Evolutionary conservation across 2,797 vertebrate genomes (phyloP).

Genomic region (Xiphorhynchus erythropygius): DNA sequence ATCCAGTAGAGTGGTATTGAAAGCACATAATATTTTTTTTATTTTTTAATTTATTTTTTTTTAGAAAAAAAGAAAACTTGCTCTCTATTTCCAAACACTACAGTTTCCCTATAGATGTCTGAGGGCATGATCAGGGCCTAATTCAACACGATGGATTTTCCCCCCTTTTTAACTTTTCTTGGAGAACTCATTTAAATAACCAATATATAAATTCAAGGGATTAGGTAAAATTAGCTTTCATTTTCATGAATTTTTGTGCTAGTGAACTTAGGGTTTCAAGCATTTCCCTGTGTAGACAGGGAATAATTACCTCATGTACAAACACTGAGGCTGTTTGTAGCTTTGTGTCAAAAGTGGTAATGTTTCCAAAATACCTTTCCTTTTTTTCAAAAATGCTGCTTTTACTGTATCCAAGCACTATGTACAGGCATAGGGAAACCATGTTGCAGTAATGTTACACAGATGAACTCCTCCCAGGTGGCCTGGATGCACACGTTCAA

Average conservation of each 20-base stretch:
- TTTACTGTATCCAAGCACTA: not conserved
- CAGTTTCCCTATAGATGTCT: not conserved
- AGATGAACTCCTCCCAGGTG: not conserved
- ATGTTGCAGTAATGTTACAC: not conserved
- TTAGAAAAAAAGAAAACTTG: not conserved
- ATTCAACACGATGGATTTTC: not conserved
- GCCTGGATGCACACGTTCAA: not conserved
- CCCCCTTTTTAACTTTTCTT: not conserved
- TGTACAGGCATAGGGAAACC: not conserved
- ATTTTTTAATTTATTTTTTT: not conserved
- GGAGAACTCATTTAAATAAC: not conserved
- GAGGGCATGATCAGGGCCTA: not conserved
- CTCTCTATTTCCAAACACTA: not conserved
- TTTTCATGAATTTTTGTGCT: not conserved
- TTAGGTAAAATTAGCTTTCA: not conserved
- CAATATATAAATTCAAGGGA: not conserved
- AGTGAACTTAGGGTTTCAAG: not conserved
- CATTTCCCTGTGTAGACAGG: not conserved
- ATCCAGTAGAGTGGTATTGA: fast-evolving
- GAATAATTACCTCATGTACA: not conserved
- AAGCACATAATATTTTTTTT: not conserved
- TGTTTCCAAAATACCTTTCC: not conserved
- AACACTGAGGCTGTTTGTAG: not conserved
- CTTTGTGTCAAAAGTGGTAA: not conserved
- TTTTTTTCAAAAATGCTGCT: not conserved